These are phyloP conservation scores for Pristionchus fissidentatus DNA, from an alignment of 2,888 invertebrate species.

Conservation along the genomic window DNA sequence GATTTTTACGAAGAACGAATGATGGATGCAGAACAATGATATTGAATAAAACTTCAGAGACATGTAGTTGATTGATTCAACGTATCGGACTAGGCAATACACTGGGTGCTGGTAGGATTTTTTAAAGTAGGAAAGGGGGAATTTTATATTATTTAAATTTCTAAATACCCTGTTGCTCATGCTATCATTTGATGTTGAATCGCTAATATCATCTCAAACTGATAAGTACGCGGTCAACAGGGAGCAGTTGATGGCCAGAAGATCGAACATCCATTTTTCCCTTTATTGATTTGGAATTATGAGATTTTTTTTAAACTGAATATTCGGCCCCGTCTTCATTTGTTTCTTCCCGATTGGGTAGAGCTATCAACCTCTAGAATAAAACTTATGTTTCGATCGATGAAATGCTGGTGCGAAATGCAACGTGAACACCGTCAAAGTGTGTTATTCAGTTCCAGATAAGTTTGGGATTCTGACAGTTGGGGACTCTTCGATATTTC, in stretches of 20 bases:
- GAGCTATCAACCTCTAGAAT: too few species aligned
- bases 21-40: background rate
- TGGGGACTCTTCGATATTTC: background rate
- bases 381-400: background rate
- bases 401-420: background rate
- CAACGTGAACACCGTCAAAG: background rate
- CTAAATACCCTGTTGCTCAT: too few species aligned
- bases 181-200: too few species aligned
- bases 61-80: too few species aligned
- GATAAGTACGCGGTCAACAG: too few species aligned
- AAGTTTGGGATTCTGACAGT: background rate
- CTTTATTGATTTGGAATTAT: background rate
- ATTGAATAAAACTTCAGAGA: too few species aligned
- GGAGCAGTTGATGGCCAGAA: too few species aligned
- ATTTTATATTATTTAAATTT: too few species aligned
- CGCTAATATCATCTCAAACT: too few species aligned
- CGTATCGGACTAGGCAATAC: too few species aligned
- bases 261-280: background rate
- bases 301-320: background rate
- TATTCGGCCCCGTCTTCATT: background rate
- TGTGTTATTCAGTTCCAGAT: conserved; percentile 19
- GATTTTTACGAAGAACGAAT: background rate
- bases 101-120: too few species aligned
- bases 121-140: too few species aligned
- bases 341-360: background rate